These are phyloP conservation scores for Leistus spinibarbis DNA, from an alignment of 2,888 invertebrate genomes.

Conservation along the genomic window DNA sequence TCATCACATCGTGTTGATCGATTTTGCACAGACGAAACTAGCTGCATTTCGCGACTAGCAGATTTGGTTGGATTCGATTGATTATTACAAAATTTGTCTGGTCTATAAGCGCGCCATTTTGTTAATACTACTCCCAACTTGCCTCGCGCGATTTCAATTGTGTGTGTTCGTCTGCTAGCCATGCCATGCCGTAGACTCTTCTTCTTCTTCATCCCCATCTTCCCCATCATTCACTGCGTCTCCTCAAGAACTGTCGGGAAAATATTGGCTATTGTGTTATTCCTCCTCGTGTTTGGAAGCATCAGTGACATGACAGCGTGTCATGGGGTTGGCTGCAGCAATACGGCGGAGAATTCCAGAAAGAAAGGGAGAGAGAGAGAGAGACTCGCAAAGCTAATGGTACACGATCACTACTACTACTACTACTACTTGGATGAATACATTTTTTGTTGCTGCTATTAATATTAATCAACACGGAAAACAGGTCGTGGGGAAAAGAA, in stretches of 20 bases:
- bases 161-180: background rate
- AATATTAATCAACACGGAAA: background rate
- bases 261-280: conserved; percentile 34
- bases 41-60: no score
- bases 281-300: conserved; percentile 19
- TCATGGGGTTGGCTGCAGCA: conserved; percentile 9
- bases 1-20: conserved; percentile 23
- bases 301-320: conserved; percentile 38
- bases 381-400: conserved; percentile 20
- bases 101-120: no score
- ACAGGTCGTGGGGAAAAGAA: background rate
- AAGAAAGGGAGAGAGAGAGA: background rate
- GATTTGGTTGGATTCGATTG: no score
- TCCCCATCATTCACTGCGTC: background rate
- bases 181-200: background rate
- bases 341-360: conserved; percentile 7
- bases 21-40: conserved; percentile 4
- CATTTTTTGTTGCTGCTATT: background rate
- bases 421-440: background rate
- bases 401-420: conserved; percentile 11
- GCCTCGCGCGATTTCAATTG: background rate
- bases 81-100: no score
- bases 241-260: background rate
- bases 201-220: background rate
- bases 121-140: background rate